Evolutionary conservation across 1,140 invertebrate genomes (phyloP), one percentile per base, ranked within the genome.

Genomic region (Philopotamus ludificatus): DNA sequence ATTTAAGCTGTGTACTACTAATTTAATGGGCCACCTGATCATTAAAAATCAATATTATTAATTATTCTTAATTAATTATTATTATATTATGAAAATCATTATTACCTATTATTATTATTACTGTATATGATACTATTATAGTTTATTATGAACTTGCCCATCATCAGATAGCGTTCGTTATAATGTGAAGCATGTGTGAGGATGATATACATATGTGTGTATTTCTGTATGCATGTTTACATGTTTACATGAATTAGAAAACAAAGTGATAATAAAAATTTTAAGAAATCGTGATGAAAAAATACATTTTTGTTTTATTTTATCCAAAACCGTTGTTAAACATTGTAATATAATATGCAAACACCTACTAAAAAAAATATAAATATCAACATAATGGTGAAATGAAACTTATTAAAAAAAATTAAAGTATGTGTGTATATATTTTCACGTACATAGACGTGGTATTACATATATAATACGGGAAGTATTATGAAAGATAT

Each of bases 221-320:
- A 28, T 12, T 2, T 20, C n/a, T 57, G 18, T 47, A 23, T 28
- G 21, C 21, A 54, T 59, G 58, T 59, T 22, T 60, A 42, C 21
- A 50, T 15, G 57, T 62, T 42, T 28, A 60, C 23, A 57, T 39
- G 21, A 26, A 67, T 42, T 26, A 50, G 44, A 50, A 68, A 68
- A 68, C 65, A 69, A 69, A 65, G 67, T 69, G 67, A 69, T 65
- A 69, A 69, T 69, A 69, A 69, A 69, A 69, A 57, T 59, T 68
- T 63, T 65, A 50, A 65, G 63, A 69, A 69, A 69, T 59, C 67
- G 67, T 69, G 63, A 69, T 66, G 41, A 66, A 66, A 62, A 25
- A 62, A 23, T 62, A 61, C 50, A 47, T 22, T 23, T 16, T 57
- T 18, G 47, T 60, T 66, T 66, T 41, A 60, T 59, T 59, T 59